Conservation (phyloP, 2,113 vertebrate species). For the Boulengeromyrus knoepffleri region DNA sequence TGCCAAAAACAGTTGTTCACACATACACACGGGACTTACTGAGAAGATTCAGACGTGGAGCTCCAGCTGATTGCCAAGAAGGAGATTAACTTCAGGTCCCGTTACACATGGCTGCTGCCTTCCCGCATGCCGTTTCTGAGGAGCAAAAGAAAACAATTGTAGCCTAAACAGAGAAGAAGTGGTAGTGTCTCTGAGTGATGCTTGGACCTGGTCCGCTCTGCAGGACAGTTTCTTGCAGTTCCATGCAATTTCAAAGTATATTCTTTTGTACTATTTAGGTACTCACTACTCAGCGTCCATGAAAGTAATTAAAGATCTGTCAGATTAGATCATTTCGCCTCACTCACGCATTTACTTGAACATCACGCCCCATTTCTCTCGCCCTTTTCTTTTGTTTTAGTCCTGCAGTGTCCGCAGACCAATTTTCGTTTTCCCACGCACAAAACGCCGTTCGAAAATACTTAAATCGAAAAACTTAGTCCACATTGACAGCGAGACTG, state of each 20-base stretch:
- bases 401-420: background rate
- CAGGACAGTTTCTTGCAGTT: background rate
- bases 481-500: background rate
- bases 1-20: background rate
- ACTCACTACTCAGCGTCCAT: background rate
- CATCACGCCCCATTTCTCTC: conserved; percentile 1
- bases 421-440: background rate
- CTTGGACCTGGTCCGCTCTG: background rate
- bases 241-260: background rate
- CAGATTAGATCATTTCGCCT: conserved; percentile 21
- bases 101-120: background rate
- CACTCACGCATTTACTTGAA: background rate
- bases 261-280: background rate
- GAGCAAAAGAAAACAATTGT: background rate
- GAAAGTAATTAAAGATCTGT: conserved; percentile 23
- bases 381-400: background rate
- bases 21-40: background rate
- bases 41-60: background rate
- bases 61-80: background rate
- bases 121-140: background rate
- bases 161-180: background rate
- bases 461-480: background rate
- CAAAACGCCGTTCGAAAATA: background rate
- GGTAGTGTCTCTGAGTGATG: background rate
- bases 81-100: background rate